phyloP scores from a whole-genome alignment of 2,888 invertebrate species.

The Yponomeuta evonymella region DNA sequence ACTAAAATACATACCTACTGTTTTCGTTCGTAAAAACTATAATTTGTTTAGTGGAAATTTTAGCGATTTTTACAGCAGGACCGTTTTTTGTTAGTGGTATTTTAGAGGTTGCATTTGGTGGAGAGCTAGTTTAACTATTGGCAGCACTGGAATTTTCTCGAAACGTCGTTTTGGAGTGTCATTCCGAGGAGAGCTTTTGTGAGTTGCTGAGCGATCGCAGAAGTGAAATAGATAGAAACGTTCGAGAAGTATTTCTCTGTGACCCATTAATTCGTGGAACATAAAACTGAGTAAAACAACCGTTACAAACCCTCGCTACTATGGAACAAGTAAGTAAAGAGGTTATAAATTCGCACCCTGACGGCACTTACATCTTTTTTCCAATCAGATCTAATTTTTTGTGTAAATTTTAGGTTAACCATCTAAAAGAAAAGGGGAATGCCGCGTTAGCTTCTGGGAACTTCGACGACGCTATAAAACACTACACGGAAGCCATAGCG shows the following conservation, averaged over 20 bases:
- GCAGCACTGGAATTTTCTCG: slow-evolving; percentile 55
- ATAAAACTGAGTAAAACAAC: background rate
- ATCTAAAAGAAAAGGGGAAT: slow-evolving; percentile 92
- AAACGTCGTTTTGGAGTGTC: slow-evolving; percentile 55
- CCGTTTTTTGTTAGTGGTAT: too few relatives aligned
- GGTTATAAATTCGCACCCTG: slow-evolving; percentile 42
- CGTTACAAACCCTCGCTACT: background rate
- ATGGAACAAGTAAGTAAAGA: slow-evolving; percentile 62
- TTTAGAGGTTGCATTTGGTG: too few relatives aligned
- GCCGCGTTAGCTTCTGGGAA: slow-evolving; percentile 86
- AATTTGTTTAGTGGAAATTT: too few relatives aligned
- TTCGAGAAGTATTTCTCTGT: background rate
- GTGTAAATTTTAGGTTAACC: slow-evolving; percentile 80
- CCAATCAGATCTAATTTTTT: slow-evolving; percentile 1
- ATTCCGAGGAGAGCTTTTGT: slow-evolving; percentile 30
- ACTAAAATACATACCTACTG: too few relatives aligned
- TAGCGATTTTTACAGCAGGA: too few relatives aligned
- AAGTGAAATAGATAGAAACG: background rate
- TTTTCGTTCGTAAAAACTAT: too few relatives aligned
- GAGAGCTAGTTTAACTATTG: too few relatives aligned
- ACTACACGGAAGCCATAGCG: slow-evolving; percentile 87
- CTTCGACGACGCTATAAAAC: slow-evolving; percentile 85
- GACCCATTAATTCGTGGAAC: background rate
- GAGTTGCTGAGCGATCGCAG: slow-evolving; percentile 7
- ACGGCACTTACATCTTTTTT: slow-evolving; percentile 21